Percentiles rank a stretch among this genome's conserved stretches.
Evolutionary conservation across 2,888 invertebrate genomes (phyloP).

Genomic region (Cotesia congregata): DNA sequence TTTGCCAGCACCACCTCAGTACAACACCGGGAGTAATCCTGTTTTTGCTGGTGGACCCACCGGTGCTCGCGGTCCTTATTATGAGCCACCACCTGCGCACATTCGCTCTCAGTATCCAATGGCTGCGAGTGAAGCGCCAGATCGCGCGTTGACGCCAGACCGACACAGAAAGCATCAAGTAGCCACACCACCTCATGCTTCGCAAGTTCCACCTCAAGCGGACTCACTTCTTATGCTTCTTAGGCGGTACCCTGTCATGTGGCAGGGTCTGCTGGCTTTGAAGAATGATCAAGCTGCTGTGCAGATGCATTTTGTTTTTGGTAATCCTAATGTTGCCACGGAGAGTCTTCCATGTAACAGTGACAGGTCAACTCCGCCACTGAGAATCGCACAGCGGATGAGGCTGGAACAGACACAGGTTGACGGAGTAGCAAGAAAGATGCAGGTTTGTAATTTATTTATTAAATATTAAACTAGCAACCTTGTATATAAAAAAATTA

Average conservation of each 20-base stretch:
- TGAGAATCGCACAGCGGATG: slow-evolving; percentile 98
- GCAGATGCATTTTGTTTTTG: slow-evolving; percentile 98
- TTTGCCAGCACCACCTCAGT: slow-evolving; percentile 67
- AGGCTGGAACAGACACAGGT: slow-evolving; percentile 95
- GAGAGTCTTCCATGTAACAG: slow-evolving; percentile 88
- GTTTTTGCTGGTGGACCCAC: slow-evolving; percentile 61
- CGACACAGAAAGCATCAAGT: slow-evolving; percentile 72
- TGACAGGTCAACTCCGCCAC: slow-evolving; percentile 86
- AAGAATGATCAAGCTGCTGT: slow-evolving; percentile 98
- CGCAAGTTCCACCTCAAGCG: slow-evolving; percentile 85
- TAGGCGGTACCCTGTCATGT: slow-evolving; percentile 95
- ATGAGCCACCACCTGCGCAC: slow-evolving; percentile 78
- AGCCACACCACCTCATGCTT: slow-evolving; percentile 74
- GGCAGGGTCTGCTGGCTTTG: slow-evolving; percentile 95
- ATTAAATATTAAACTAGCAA: not conserved
- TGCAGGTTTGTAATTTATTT: slow-evolving; percentile 80
- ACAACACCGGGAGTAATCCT: slow-evolving; percentile 58
- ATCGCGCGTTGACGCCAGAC: slow-evolving; percentile 73
- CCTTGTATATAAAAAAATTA: too few species aligned
- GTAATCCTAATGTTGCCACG: slow-evolving; percentile 90
- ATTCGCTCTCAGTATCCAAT: slow-evolving; percentile 67
- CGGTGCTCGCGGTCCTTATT: slow-evolving; percentile 71
- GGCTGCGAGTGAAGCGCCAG: slow-evolving; percentile 66
- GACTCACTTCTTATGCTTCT: slow-evolving; percentile 86
- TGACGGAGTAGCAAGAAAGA: slow-evolving; percentile 95